Base-by-base conservation (phyloP, 2,888 invertebrate species). In the Nycteola revayana region DNA sequence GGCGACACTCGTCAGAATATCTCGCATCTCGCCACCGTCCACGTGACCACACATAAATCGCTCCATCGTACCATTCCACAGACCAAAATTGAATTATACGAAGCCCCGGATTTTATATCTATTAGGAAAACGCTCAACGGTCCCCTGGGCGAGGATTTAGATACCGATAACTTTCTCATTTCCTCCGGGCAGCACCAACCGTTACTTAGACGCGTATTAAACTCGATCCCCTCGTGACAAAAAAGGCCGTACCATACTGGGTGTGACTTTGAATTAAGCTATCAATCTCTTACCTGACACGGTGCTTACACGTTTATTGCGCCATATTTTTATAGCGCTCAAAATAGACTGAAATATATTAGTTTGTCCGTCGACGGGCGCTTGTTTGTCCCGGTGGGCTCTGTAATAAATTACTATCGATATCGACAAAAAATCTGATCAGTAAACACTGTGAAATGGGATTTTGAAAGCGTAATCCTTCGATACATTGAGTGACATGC, bases 141-240 rank as follows among this genome's bases (percentile, higher is more conserved):
- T 73, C 81, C 80, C 78, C 58, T 56, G 75, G 75, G 77, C 63
- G 62, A 72, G 78, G 84, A 79, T 85, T 85, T 81, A 77, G 81
- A 77, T 75, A 77, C 73, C 75, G 85, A 84, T 85, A 86, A 85
- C 82, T 81, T 86, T 82, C 80, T 81, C 84, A 85, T 85, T 86
- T 87, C 86, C 86, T 81, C 47, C 70, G 72, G 73, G 66, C 67
- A 68, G 62, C 60, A 56, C 52, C 62, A 60, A 58, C 61, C 72
- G 65, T 74, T 71, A 72, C 71, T 72, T 69, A 64, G 65, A 62
- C 67, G 64, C 62, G 59, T 71, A 72, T 71, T 72, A 71, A 73
- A 72, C 64, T 60, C 52, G 42, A 47, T 60, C 64, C 66, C 66
- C 59, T 49, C 32, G 56, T 56, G 67, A 68, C 67, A 66, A 66